phyloP scores from a whole-genome alignment of 2,797 vertebrate species.

The Natrix natrix region DNA sequence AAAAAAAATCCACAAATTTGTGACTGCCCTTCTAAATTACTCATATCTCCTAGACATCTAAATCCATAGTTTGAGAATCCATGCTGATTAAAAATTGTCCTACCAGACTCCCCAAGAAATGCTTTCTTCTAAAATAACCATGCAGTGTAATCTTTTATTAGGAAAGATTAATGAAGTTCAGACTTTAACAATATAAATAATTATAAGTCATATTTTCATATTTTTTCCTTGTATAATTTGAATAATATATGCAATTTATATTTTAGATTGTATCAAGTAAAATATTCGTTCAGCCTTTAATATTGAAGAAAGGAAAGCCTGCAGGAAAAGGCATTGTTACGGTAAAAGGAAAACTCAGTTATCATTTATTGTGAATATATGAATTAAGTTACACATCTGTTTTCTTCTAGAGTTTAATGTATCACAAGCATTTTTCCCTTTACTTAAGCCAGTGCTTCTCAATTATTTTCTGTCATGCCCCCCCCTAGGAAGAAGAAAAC shows the following conservation, averaged over 20 bases:
- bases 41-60: background rate
- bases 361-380: background rate
- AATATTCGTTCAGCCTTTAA: constrained; percentile 80
- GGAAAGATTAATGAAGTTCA: background rate
- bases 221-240: background rate
- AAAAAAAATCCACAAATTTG: background rate
- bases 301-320: constrained; percentile 87
- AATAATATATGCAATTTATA: constrained; percentile 43
- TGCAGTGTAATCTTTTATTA: background rate
- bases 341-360: constrained; percentile 63
- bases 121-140: background rate
- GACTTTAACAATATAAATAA: background rate
- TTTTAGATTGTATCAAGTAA: constrained; percentile 83
- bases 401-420: background rate
- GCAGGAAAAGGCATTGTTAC: constrained; percentile 87
- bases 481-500: too few species aligned
- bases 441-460: too few species aligned
- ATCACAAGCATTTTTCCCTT: background rate
- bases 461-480: too few species aligned
- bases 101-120: background rate
- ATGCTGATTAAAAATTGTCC: background rate
- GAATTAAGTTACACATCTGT: background rate
- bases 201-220: background rate
- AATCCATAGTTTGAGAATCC: background rate
- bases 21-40: background rate